These are phyloP conservation scores for Mactromeris polynyma DNA, from an alignment of 2,888 invertebrate genomes.

Conservation along the genomic window DNA sequence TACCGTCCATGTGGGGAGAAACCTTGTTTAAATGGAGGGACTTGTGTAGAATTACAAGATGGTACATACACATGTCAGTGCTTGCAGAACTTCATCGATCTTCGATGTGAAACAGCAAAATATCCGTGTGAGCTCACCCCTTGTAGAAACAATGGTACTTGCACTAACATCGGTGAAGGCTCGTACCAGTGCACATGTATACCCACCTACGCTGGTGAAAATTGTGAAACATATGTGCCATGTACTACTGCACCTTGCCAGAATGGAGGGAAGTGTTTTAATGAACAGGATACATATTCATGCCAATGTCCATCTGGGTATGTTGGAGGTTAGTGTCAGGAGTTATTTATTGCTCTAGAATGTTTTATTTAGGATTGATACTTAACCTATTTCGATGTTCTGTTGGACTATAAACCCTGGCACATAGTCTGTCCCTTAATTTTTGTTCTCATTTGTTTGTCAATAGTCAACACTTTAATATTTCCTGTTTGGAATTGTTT, in stretches of 20 bases:
- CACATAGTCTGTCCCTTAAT: too few relatives aligned
- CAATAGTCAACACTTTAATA: too few relatives aligned
- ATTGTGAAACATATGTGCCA: constrained; percentile 67
- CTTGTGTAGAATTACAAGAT: constrained; percentile 58
- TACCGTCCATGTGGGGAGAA: constrained; percentile 68
- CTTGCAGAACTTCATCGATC: constrained; percentile 66
- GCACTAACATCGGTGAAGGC: constrained; percentile 50
- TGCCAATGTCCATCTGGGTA: constrained; percentile 71
- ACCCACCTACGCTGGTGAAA: constrained; percentile 64
- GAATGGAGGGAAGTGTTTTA: constrained; percentile 64
- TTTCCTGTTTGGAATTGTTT: too few relatives aligned
- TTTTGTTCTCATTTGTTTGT: too few relatives aligned
- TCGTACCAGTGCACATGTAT: constrained; percentile 67
- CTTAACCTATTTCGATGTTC: too few relatives aligned
- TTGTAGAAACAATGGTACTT: constrained; percentile 79
- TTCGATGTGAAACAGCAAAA: constrained; percentile 65
- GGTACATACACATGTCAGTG: constrained; percentile 70
- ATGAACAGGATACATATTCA: constrained; percentile 54
- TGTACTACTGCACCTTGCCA: constrained; percentile 67
- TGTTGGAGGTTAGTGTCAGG: constrained; percentile 61
- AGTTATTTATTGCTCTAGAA: not conserved
- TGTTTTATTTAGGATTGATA: too few relatives aligned
- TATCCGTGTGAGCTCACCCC: constrained; percentile 80
- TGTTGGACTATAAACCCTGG: too few relatives aligned
- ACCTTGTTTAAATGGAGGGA: constrained; percentile 73